Conservation (phyloP, 2,888 invertebrate species). For the Lagria hirta region DNA sequence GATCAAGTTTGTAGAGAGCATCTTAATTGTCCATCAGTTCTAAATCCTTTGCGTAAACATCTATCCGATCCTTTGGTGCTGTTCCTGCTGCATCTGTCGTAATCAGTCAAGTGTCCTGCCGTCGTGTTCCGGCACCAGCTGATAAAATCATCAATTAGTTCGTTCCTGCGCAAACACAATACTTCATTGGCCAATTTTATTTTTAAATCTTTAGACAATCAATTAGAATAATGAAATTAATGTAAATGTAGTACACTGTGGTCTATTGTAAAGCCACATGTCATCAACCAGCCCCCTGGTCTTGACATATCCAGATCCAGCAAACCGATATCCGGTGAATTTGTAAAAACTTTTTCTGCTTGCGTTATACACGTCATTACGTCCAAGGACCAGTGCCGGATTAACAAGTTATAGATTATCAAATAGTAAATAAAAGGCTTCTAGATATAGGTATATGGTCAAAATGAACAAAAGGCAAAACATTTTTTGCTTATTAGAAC, state of each 20-base stretch:
- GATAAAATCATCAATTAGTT: constrained; percentile 27
- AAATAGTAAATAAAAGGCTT: too few species aligned
- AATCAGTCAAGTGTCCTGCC: constrained; percentile 23
- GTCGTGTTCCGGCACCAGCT: constrained; percentile 16
- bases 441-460: too few species aligned
- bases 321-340: constrained; percentile 41
- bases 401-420: too few species aligned
- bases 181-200: constrained; percentile 21
- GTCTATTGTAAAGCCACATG: constrained; percentile 50
- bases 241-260: constrained; percentile 50
- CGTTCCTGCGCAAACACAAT: constrained; percentile 23
- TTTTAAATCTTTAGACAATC: constrained; percentile 27
- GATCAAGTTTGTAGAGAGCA: too few species aligned
- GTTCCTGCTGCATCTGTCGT: constrained; percentile 23
- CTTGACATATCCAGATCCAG: constrained; percentile 41
- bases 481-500: too few species aligned
- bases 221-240: constrained; percentile 51
- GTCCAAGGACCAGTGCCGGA: too few species aligned
- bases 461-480: too few species aligned
- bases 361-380: constrained; percentile 21
- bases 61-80: too few species aligned
- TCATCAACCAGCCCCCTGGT: constrained; percentile 41
- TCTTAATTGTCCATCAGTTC: too few species aligned
- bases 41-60: too few species aligned
- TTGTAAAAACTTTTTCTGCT: constrained; percentile 30